Evolutionary conservation across 2,888 invertebrate genomes (phyloP), one percentile per base, ranked within the genome.

Genomic region (Agonopterix alstromeriana): DNA sequence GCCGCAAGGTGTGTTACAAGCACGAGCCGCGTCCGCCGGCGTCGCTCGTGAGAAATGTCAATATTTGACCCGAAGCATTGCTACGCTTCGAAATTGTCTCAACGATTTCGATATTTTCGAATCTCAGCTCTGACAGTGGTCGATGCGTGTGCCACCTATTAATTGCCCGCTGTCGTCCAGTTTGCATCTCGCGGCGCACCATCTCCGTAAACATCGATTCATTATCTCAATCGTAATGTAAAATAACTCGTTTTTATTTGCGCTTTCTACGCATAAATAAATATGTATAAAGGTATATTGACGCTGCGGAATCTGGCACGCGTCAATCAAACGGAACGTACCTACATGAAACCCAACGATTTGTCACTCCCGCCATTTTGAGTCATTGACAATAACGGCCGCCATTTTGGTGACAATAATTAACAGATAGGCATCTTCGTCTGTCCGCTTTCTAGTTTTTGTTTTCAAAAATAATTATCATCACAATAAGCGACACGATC

Each of bases 391-490:
- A 84, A 81, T 82, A 78, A 77, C 65, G 60, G 72, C 75, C 71
- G 79, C 85, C 84, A 84, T 85, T 84, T 85, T 80, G 78, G 86
- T 81, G 84, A 85, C 85, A 85, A 86, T 84, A 87, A 87, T 88
- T 87, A 86, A 85, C 86, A 79, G 85, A 86, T 85, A 84, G 76
- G 72, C 82, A 84, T 85, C 82, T 75, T 69, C 70, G 73, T 58
- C 54, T 73, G 79, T 66, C 77, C 77, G 83, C 86, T 88, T 88
- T 88, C 87, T 88, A 85, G 82, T 84, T 85, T 82, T 86, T 86
- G 87, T 87, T 85, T 85, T 82, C 81, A 62, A 73, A 82, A 87
- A 85, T 84, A 84, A 88, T 88, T 88, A 88, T 83, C 87, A 88
- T 88, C 58, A 88, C 87, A 88, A 88, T 84, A 83, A 78, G 73